Conservation (phyloP, 2,888 invertebrate genomes). For the Polyploca ridens region DNA sequence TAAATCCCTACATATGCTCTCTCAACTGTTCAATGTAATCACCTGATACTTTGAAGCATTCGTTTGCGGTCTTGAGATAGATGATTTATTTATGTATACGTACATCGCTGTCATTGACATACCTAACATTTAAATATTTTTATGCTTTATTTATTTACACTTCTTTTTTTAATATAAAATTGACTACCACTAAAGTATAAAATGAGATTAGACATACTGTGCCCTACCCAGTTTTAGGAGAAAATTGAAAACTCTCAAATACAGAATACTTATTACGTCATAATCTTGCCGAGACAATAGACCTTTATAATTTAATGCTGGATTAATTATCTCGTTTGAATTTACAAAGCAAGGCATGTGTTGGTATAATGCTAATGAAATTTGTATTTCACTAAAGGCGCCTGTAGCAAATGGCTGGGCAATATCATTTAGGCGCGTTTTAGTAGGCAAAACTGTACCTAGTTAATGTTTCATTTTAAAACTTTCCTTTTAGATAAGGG, state of each 20-base stretch:
- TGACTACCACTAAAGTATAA: too few relatives aligned
- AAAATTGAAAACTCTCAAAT: neutral
- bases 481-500: too few relatives aligned
- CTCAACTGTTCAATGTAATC: conserved; percentile 14
- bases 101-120: neutral
- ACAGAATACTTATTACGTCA: neutral
- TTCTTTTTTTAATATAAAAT: too few relatives aligned
- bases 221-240: neutral
- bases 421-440: neutral
- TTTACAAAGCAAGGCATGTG: neutral
- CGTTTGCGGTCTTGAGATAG: neutral
- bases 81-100: neutral
- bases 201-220: too few relatives aligned
- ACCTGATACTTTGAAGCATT: neutral
- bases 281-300: neutral
- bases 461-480: too few relatives aligned
- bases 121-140: too few relatives aligned
- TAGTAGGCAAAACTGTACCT: neutral
- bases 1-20: conserved; percentile 18
- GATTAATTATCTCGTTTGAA: neutral
- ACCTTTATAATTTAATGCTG: neutral
- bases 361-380: neutral
- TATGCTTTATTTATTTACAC: too few relatives aligned
- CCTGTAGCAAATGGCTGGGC: neutral
- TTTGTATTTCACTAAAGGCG: conserved; percentile 4